phyloP scores from a whole-genome alignment of 2,797 vertebrate genomes.

The Meda fulgida region DNA sequence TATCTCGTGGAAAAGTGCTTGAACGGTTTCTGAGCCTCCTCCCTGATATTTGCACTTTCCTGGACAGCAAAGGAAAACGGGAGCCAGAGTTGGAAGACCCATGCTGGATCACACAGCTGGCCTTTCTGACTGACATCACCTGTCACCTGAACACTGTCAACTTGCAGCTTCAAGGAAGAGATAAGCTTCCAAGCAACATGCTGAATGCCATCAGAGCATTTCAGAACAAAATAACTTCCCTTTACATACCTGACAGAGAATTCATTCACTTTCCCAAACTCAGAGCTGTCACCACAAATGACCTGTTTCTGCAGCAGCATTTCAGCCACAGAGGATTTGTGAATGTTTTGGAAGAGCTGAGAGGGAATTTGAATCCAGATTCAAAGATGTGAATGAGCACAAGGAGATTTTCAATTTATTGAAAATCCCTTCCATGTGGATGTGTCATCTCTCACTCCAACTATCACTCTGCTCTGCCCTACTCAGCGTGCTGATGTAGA shows the following conservation, averaged over 20 bases:
- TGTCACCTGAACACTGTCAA: background rate
- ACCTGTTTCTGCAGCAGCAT: background rate
- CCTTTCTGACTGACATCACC: background rate
- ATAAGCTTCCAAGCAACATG: background rate
- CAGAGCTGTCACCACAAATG: background rate
- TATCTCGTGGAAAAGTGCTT: too few species aligned
- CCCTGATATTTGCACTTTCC: too few species aligned
- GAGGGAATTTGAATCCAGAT: background rate
- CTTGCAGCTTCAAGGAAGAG: background rate
- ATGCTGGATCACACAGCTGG: background rate
- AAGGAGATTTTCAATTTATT: background rate
- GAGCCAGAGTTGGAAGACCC: too few species aligned
- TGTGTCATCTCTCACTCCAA: too few species aligned
- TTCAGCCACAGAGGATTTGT: background rate
- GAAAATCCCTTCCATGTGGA: background rate
- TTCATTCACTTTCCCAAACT: background rate
- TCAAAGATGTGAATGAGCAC: background rate
- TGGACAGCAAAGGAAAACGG: too few species aligned
- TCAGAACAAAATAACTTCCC: background rate
- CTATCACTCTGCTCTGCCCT: background rate
- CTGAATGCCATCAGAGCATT: background rate
- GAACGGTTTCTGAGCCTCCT: too few species aligned
- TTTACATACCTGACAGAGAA: slow-evolving; percentile 1
- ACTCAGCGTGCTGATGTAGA: background rate
- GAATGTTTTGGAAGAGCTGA: slow-evolving; percentile 9